These are phyloP conservation scores for Eulemur rufifrons DNA, from an alignment of 2,113 vertebrate species.

Conservation along the genomic window DNA sequence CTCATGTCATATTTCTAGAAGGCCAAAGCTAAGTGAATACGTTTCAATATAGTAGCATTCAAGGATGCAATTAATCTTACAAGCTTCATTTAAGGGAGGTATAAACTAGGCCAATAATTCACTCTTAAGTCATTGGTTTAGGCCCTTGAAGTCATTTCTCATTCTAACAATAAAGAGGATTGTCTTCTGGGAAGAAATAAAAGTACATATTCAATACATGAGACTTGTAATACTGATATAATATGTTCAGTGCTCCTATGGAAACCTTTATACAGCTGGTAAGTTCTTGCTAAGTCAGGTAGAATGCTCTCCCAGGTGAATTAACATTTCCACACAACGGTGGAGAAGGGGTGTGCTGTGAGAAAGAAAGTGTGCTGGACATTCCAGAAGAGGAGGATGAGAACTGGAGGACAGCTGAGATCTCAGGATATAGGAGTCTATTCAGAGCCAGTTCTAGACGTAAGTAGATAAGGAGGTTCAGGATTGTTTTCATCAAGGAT, in stretches of 20 bases:
- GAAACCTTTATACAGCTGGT: not conserved
- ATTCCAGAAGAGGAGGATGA: not conserved
- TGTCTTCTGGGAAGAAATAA: conserved; percentile 38
- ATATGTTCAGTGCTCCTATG: not conserved
- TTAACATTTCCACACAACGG: not conserved
- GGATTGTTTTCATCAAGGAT: not conserved
- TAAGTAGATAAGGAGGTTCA: not conserved
- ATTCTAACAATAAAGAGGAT: conserved; percentile 40
- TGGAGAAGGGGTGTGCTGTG: not conserved
- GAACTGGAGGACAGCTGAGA: not conserved
- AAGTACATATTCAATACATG: not conserved
- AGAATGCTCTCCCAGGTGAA: not conserved
- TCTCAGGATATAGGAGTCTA: not conserved
- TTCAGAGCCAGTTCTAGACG: not conserved
- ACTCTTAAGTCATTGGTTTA: conserved; percentile 46
- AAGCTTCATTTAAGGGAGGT: conserved; percentile 49
- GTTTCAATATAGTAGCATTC: conserved; percentile 4
- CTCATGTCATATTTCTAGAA: conserved; percentile 61
- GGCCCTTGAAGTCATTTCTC: conserved; percentile 40
- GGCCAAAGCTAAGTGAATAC: conserved; percentile 50
- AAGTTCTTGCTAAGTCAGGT: not conserved
- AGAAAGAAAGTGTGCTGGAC: not conserved
- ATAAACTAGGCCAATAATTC: conserved; percentile 56
- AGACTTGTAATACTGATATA: not conserved
- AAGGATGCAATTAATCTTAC: conserved; percentile 68